A percentile compares a stretch with the other conserved stretches of the same genome.
phyloP scores from a whole-genome alignment of 92 coral and sea anemone species.

The Bergia puertoricense region DNA sequence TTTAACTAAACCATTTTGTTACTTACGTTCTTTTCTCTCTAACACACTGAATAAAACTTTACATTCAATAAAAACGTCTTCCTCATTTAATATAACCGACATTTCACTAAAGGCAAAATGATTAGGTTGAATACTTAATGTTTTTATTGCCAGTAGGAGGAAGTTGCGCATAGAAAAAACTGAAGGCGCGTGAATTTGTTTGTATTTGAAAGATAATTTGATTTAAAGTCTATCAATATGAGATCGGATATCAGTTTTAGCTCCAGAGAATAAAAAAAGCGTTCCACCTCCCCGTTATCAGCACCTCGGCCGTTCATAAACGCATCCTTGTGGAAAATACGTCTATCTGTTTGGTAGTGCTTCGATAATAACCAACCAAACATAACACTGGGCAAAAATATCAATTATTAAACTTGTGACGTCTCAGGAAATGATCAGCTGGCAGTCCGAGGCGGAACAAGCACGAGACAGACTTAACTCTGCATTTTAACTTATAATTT shows the following conservation, averaged over 20 bases:
- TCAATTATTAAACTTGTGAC: background rate
- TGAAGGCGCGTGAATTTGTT: conserved; percentile 11
- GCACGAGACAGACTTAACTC: background rate
- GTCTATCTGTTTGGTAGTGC: background rate
- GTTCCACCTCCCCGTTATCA: background rate
- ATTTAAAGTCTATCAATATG: background rate
- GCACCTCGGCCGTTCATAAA: background rate
- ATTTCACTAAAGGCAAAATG: background rate
- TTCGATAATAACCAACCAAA: background rate
- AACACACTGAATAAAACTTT: conserved; percentile 1
- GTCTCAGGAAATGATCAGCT: background rate
- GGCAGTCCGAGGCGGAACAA: background rate
- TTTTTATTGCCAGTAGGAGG: conserved; percentile 7
- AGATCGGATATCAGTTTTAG: background rate
- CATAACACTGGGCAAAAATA: conserved; percentile 2
- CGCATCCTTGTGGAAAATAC: background rate
- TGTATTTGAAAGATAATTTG: background rate
- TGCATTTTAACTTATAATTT: background rate
- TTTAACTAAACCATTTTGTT: background rate
- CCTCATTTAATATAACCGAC: background rate
- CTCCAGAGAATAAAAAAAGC: background rate
- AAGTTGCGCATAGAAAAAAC: background rate
- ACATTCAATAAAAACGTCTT: background rate
- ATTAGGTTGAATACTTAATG: background rate
- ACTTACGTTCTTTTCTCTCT: background rate